Evolutionary conservation across 1,140 invertebrate genomes (phyloP), one percentile per base, ranked within the genome.

Genomic region (Periplaneta americana): DNA sequence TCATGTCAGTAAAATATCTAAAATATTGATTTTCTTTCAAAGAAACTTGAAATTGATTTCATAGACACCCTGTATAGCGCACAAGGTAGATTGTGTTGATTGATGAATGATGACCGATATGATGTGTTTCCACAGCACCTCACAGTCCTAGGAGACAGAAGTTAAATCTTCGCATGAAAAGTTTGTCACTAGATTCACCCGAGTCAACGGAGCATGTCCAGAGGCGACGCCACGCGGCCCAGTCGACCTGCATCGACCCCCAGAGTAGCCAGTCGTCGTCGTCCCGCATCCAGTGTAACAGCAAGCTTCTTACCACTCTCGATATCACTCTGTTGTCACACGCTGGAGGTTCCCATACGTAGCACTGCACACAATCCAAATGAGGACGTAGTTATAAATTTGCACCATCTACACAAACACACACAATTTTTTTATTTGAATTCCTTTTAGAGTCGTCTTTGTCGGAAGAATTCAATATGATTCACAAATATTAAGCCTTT

Each of bases 101-200:
- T n/a, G n/a, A n/a, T n/a, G n/a, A n/a, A n/a, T n/a, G n/a, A n/a
- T 66, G 48, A 28, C 6, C 28, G 48, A 66, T 48, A 18, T 48
- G 39, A 15, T 78, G 34, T 78, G 18, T 34, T 78, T 78, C 76
- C 36, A 87, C 93, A 98, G 97, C 97, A 85, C 97, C 97, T 82
- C 97, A 98, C 90, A 98, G 97, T 88, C 97, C 97, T 84, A 93
- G 97, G 87, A 93, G 97, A 82, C 96, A 98, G 91, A 96, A 98
- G 90, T 91, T 99, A 89, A 98, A 98, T 90, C 93, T 98, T 88
- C 93, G 98, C 85, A 98, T 98, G 97, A 99, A 99, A 92, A 98
- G 96, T 87, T 93, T 99, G 85, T 98, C 97, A 66, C 88, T 99
- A 91, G 98, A 99, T 88, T 98, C 96, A 17, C 97, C 97, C 32